Evolutionary conservation across 2,888 invertebrate species (phyloP).

Genomic region (Aplocera efformata): DNA sequence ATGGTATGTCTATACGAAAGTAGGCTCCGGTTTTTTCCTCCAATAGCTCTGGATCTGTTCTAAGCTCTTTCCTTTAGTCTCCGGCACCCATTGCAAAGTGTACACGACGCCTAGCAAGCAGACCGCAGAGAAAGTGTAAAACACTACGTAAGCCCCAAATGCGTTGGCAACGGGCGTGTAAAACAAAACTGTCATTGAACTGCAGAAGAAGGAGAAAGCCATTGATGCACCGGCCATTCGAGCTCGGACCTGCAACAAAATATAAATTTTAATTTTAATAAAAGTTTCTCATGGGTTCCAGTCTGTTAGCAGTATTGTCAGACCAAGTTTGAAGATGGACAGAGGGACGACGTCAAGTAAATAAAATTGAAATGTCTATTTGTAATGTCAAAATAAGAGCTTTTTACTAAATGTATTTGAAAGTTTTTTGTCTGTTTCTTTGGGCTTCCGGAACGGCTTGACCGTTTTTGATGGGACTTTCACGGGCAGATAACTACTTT

Average conservation of each 20-base stretch:
- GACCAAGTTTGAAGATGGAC: no score
- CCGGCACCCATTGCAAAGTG: conserved; percentile 64
- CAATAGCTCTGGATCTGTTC: conserved; percentile 55
- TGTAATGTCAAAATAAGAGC: no score
- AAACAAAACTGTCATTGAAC: conserved; percentile 58
- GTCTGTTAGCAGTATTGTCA: no score
- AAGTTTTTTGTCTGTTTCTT: no score
- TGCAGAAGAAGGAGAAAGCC: conserved; percentile 64
- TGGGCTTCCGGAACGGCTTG: no score
- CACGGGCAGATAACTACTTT: no score
- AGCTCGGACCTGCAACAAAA: conserved; percentile 47
- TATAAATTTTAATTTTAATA: no score
- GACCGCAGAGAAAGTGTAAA: conserved; percentile 59
- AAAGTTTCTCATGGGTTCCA: no score
- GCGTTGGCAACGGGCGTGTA: conserved; percentile 54
- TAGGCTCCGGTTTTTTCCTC: conserved; percentile 48
- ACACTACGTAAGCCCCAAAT: conserved; percentile 59
- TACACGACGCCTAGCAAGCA: conserved; percentile 58
- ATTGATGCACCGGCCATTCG: conserved; percentile 60
- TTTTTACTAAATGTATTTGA: no score
- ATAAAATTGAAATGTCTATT: no score
- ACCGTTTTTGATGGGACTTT: no score
- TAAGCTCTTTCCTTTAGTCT: conserved; percentile 69
- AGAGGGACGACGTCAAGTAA: no score
- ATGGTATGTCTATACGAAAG: conserved; percentile 49